Conservation (phyloP, 1,140 invertebrate genomes). For the Heterodera schachtii region DNA sequence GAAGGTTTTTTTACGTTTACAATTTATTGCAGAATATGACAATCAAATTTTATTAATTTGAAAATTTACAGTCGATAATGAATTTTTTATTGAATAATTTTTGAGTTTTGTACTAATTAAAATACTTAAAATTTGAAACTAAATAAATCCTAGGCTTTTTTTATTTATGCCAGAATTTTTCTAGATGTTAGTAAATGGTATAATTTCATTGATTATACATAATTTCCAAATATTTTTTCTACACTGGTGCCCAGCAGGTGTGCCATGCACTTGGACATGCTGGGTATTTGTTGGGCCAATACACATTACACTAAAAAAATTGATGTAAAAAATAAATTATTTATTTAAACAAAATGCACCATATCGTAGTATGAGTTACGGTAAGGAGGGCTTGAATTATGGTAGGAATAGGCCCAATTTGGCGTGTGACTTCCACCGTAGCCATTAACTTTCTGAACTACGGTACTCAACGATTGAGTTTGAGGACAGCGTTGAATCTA, state of each 20-base stretch:
- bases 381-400: not conserved
- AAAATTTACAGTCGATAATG: no score
- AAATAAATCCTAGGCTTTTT: no score
- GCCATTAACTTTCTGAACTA: not conserved
- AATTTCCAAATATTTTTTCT: not conserved
- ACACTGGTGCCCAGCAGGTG: not conserved
- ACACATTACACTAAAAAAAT: not conserved
- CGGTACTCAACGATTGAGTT: not conserved
- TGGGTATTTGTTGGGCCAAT: not conserved
- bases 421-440: not conserved
- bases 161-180: no score
- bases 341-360: not conserved
- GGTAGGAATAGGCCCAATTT: not conserved
- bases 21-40: no score
- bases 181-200: no score
- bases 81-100: no score
- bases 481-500: not conserved
- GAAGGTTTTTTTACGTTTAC: no score
- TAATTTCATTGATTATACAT: no score
- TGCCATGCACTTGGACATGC: not conserved
- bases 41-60: no score
- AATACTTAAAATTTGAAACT: no score
- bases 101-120: no score
- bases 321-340: not conserved
- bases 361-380: constrained; percentile 1